phyloP scores from a whole-genome alignment of 2,113 vertebrate genomes.

The Corvus moneduloides region DNA sequence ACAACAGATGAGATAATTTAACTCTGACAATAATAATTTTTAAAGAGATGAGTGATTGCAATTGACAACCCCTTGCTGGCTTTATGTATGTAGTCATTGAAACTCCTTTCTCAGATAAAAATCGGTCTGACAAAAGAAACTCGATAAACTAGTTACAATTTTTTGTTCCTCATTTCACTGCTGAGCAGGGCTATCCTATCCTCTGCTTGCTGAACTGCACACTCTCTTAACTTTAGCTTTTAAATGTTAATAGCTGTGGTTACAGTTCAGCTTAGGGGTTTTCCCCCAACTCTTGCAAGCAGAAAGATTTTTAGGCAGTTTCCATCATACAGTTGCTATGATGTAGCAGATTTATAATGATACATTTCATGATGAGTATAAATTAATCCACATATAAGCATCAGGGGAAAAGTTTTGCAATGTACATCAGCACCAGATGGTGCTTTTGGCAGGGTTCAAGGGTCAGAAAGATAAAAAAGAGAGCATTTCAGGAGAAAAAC shows the following conservation, averaged over 20 bases:
- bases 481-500: not conserved
- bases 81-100: not conserved
- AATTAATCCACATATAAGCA: not conserved
- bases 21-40: not conserved
- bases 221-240: not conserved
- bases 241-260: not conserved
- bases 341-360: not conserved
- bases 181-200: not conserved
- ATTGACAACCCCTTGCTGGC: not conserved
- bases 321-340: not conserved
- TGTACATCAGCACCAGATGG: not conserved
- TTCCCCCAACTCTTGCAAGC: not conserved
- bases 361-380: not conserved
- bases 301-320: not conserved
- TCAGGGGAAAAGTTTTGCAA: not conserved
- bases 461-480: not conserved
- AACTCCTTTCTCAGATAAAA: not conserved
- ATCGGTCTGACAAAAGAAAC: not conserved
- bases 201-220: not conserved
- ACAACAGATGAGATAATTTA: not conserved
- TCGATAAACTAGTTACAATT: not conserved
- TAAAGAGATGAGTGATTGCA: not conserved
- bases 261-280: not conserved
- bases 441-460: not conserved
- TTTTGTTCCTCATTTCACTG: not conserved